These are phyloP conservation scores for Panthera uncia DNA, from an alignment of 2,113 vertebrate genomes.

Conservation along the genomic window DNA sequence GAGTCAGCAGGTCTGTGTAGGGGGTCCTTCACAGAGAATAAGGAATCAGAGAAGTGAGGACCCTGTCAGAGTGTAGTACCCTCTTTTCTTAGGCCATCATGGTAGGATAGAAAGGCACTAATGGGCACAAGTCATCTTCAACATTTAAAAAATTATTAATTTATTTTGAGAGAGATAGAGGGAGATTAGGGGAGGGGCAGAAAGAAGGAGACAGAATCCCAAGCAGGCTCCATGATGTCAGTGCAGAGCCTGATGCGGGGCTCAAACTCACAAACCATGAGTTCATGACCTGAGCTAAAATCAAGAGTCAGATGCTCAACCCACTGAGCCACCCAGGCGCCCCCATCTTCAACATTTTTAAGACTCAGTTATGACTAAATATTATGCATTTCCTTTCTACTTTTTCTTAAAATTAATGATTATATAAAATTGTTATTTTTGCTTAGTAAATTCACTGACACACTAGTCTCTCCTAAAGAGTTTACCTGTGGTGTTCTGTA, in stretches of 20 bases:
- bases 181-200: no score
- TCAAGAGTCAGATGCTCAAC: no score
- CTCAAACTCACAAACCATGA: no score
- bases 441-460: neutral
- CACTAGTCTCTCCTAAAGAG: neutral
- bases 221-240: no score
- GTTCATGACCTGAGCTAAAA: no score
- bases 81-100: neutral
- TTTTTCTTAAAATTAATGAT: neutral
- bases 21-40: neutral
- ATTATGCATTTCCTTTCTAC: neutral
- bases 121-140: neutral
- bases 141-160: neutral
- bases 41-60: neutral
- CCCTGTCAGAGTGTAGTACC: no score
- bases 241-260: no score
- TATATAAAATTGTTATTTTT: slow-evolving; percentile 1
- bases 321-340: no score
- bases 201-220: no score
- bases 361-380: neutral
- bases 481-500: neutral
- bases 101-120: neutral
- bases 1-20: neutral
- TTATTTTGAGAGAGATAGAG: no score
- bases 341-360: neutral